These are phyloP conservation scores for Anser brachyrhynchus DNA, from an alignment of 2,113 vertebrate genomes.

Conservation along the genomic window DNA sequence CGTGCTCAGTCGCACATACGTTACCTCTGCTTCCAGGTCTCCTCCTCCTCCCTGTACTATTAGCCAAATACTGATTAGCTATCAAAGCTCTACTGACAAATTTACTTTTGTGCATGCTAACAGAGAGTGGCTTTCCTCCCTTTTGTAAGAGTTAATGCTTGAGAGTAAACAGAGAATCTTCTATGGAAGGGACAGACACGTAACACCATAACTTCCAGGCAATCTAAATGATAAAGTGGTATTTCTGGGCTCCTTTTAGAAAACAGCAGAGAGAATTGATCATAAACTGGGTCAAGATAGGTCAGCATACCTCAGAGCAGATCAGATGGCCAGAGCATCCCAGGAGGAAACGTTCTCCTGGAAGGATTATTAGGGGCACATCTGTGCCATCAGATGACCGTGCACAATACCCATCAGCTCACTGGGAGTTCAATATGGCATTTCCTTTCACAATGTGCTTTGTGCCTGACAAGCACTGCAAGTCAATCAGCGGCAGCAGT, in stretches of 20 bases:
- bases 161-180: background rate
- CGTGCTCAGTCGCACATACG: rapidly evolving
- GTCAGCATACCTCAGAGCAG: slow-evolving; percentile 63
- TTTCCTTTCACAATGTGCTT: slow-evolving; percentile 59
- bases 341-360: slow-evolving; percentile 55
- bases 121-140: background rate
- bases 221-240: slow-evolving; percentile 36
- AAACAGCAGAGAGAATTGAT: slow-evolving; percentile 48
- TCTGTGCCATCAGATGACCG: slow-evolving; percentile 67
- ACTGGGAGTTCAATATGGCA: slow-evolving; percentile 56
- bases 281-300: slow-evolving; percentile 68
- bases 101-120: background rate
- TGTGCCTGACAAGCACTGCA: slow-evolving; percentile 44
- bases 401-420: slow-evolving; percentile 58
- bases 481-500: slow-evolving; percentile 25
- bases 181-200: background rate
- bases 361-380: slow-evolving; percentile 68
- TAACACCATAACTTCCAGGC: slow-evolving; percentile 4
- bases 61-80: background rate
- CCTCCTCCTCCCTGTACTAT: background rate
- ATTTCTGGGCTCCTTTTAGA: slow-evolving; percentile 36
- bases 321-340: slow-evolving; percentile 66
- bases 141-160: background rate
- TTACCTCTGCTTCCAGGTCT: background rate
- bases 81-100: background rate